Evolutionary conservation across 2,797 vertebrate genomes (phyloP).

Genomic region (Gallinago solitaria): DNA sequence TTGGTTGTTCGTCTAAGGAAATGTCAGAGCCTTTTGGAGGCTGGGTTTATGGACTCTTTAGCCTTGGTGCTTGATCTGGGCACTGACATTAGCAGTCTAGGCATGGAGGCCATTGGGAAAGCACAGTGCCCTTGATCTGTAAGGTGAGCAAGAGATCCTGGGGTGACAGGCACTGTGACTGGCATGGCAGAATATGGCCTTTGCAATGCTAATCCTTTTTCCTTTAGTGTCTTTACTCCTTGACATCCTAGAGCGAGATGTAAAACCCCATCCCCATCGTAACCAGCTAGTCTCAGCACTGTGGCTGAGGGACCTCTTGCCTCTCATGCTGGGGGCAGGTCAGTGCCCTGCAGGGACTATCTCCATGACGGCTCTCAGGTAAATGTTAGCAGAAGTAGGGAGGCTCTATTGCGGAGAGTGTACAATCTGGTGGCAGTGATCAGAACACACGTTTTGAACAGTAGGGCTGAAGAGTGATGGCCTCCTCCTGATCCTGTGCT

Average conservation of each 20-base stretch:
- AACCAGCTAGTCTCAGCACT: not conserved
- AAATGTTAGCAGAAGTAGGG: not conserved
- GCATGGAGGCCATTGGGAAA: not conserved
- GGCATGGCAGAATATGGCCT: not conserved
- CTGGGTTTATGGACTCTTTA: not conserved
- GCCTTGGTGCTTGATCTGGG: not conserved
- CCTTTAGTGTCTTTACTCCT: not conserved
- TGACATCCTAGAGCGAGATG: not conserved
- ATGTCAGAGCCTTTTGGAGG: not conserved
- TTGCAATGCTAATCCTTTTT: not conserved
- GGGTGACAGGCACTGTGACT: not conserved
- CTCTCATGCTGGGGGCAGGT: not conserved
- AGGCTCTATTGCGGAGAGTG: not conserved
- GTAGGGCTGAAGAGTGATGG: not conserved
- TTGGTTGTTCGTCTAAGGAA: not conserved
- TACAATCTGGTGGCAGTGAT: not conserved
- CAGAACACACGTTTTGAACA: rapidly evolving
- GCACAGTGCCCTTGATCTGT: not conserved
- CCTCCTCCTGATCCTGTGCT: not conserved
- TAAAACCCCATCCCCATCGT: not conserved
- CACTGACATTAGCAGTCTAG: not conserved
- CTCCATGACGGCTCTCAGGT: not conserved
- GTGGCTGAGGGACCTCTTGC: not conserved
- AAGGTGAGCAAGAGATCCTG: not conserved
- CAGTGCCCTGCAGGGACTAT: not conserved